Evolutionary conservation across 2,113 vertebrate genomes (phyloP), one percentile per base, ranked within the genome.

Genomic region (Pachypanchax playfairii): DNA sequence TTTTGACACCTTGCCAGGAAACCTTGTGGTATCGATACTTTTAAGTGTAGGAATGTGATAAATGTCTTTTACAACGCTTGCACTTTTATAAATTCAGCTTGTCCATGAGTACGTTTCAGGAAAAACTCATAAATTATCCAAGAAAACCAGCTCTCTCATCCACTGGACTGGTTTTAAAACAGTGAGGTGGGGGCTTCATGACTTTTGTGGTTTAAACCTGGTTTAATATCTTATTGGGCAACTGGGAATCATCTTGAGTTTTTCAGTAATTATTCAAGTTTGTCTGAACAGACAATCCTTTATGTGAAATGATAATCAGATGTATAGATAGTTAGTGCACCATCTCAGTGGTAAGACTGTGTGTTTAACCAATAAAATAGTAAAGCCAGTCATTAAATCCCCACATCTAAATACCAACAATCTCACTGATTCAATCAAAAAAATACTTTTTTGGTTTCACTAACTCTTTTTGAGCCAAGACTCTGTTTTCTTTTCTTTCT

Each of bases 371-470:
- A 28, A 55, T 51, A 15, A 42, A 20, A 42, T 8, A 8, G 31
- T 60, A 14, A 67, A 52, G 48, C 22, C 21, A 3, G 42, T 36
- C 33, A 56, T 78, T 46, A 60, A 5, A 20, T 68, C 35, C 31
- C 43, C 59, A 56, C 29, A 39, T 67, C 73, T 38, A 84, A 75
- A 56, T 39, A 42, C 43, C 47, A 64, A 6, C 33, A 50, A 84
- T 63, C 65, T 65, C 41, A 59, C 53, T 55, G 38, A 62, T 80
- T 42, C 70, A 47, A 71, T 78, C 50, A 59, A n/a, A 75, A 83
- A 85, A 76, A 55, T 53, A 65, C 42, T 76, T 79, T n/a, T 81
- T 77, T 82, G 59, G 70, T 84, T 88, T 81, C 46, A 70, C 51
- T 61, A 59, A 61, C 60, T 57, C 42, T 31, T 74, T 63, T 51